Evolutionary conservation across 2,797 vertebrate species (phyloP), one percentile per base, ranked within the genome.

Genomic region (Sebastes baramenuke): DNA sequence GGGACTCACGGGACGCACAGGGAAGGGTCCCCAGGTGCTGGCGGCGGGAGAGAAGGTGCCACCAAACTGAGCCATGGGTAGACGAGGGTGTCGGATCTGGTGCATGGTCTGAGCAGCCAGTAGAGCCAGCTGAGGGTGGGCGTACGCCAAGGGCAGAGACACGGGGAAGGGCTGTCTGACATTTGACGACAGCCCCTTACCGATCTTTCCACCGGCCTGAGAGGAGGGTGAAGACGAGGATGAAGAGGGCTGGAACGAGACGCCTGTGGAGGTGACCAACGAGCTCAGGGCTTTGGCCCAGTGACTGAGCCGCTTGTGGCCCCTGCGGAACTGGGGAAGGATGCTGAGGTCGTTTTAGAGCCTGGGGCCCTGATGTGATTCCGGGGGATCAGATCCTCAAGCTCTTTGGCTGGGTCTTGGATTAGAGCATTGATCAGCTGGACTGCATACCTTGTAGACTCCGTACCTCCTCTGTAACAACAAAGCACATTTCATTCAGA

Each of bases 391-490:
- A 99, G 95, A 88, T 99, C 98, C 94, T 99, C 98, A 67, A 99
- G 96, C 96, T 99, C 98, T 95, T 99, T 99, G 94, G 98, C 97
- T 72, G 98, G 98, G 95, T 99, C 98, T 94, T 99, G 98, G 94
- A 99, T 99, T 82, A 99, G 97, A 83, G 98, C 98, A 83, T 99
- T 99, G 91, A 99, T 99, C 89, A 99, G 96, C 49, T 99, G 98
- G 87, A 99, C 98, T 34, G 98, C 98, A 1, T 99, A 98, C 87
- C 98, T 96, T 2, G 98, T 99, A 34, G 98, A 99, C 91, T 99
- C 98, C 1, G 98, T 99, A 79, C 98, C 98, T 38, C 98, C 98
- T 94, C 98, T 99, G 93, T 42, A 94, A 93, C 16, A 71, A 77
- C 52, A 80, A 8, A 38, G 2, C 8, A 73, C 4, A 77, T 46